Percentiles rank a stretch among this genome's conserved stretches.
Evolutionary conservation across 2,888 invertebrate genomes (phyloP).

Genomic region (Hymenopus coronatus): DNA sequence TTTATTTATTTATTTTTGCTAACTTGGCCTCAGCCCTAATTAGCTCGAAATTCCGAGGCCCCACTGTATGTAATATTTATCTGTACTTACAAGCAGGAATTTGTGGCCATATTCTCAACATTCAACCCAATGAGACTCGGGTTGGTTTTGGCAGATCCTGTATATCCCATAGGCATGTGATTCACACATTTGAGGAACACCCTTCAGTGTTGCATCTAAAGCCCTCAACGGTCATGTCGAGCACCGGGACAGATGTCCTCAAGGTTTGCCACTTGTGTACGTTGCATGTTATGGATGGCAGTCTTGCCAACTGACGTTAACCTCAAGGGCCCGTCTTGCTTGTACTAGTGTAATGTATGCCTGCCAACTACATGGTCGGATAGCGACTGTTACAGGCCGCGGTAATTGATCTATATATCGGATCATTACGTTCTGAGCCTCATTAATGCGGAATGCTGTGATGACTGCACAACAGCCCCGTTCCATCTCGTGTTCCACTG

Average conservation of each 20-base stretch:
- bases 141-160: too few species aligned
- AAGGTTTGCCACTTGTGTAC: background rate
- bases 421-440: background rate
- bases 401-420: background rate
- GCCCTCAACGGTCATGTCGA: background rate
- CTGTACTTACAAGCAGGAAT: too few species aligned
- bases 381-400: background rate
- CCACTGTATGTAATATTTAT: too few species aligned
- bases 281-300: background rate
- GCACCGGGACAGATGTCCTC: background rate
- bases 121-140: too few species aligned
- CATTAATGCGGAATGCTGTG: background rate
- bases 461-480: background rate
- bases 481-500: background rate
- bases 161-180: too few species aligned
- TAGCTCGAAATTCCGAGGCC: too few species aligned
- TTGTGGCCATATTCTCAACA: too few species aligned
- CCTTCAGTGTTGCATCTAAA: background rate
- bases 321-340: background rate
- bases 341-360: background rate
- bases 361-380: background rate
- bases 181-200: background rate
- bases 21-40: too few species aligned
- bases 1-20: too few species aligned
- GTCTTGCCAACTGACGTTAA: background rate